These are phyloP conservation scores for Amphimallon solstitiale DNA, from an alignment of 2,888 invertebrate genomes.

Conservation along the genomic window DNA sequence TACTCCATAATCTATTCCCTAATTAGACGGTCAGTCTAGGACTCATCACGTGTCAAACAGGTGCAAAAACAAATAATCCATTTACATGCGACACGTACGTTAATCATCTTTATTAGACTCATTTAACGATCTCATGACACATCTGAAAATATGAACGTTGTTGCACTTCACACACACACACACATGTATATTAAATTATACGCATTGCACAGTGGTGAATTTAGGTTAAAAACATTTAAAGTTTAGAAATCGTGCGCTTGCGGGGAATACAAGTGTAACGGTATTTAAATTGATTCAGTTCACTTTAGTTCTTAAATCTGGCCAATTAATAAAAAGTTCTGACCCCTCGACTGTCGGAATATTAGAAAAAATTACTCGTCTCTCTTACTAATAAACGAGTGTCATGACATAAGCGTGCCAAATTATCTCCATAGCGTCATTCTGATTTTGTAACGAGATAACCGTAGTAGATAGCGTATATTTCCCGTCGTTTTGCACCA, in stretches of 20 bases:
- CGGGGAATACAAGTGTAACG: no score
- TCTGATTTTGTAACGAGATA: slow-evolving; percentile 62
- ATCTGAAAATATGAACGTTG: slow-evolving; percentile 15
- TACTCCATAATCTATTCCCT: slow-evolving; percentile 3
- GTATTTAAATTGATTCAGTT: slow-evolving; percentile 5
- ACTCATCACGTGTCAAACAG: slow-evolving; percentile 28
- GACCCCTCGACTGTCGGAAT: not conserved
- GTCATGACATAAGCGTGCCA: slow-evolving; percentile 62
- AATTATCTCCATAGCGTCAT: slow-evolving; percentile 63
- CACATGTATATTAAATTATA: not conserved
- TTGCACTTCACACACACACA: no score
- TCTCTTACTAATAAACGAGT: slow-evolving; percentile 6
- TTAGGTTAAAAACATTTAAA: slow-evolving; percentile 43
- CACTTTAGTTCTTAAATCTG: slow-evolving; percentile 17
- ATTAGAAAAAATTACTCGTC: not conserved
- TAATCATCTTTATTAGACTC: slow-evolving; percentile 28
- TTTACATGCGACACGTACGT: slow-evolving; percentile 20
- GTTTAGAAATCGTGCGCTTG: slow-evolving; percentile 43
- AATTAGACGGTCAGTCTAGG: slow-evolving; percentile 15
- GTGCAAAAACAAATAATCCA: slow-evolving; percentile 32
- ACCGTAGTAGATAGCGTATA: slow-evolving; percentile 61
- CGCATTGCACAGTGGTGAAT: not conserved
- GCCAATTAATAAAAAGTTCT: not conserved
- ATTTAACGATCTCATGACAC: slow-evolving; percentile 24
- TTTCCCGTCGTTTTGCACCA: slow-evolving; percentile 59